Evolutionary conservation across 2,888 invertebrate species (phyloP).

Genomic region (Drosophila incognita): DNA sequence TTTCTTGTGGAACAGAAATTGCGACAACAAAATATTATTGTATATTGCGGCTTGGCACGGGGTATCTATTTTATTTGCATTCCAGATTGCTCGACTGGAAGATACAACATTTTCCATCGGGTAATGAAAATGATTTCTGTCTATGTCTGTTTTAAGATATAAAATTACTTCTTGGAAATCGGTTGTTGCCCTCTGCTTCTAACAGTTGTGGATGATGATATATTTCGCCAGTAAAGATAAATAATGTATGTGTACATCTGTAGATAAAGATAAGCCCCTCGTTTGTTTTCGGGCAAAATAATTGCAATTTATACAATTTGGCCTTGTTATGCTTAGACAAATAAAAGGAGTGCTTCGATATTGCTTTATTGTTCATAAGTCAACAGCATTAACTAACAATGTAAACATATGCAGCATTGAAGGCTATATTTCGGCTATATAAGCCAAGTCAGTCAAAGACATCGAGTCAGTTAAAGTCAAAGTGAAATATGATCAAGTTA

Average conservation of each 20-base stretch:
- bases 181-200: not conserved
- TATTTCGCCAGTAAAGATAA: constrained; percentile 8
- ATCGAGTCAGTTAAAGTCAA: constrained; percentile 23
- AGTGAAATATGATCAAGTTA: constrained; percentile 23
- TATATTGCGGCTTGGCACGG: no score
- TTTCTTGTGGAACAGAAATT: no score
- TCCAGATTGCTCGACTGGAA: no score
- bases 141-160: not conserved
- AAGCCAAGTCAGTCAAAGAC: constrained; percentile 5
- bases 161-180: not conserved
- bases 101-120: no score
- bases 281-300: not conserved
- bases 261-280: constrained; percentile 18
- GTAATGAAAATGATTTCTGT: not conserved
- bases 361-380: constrained; percentile 40
- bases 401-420: constrained; percentile 24
- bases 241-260: no score
- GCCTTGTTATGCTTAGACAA: constrained; percentile 9
- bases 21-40: no score
- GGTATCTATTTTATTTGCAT: no score
- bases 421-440: constrained; percentile 32
- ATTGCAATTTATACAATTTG: not conserved
- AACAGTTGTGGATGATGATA: not conserved
- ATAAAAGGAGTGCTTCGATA: constrained; percentile 32
- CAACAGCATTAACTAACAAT: constrained; percentile 30